Percentiles rank a stretch among this genome's conserved stretches.
These are phyloP conservation scores for Pelobates fuscus DNA, from an alignment of 2,113 vertebrate species.

Conservation along the genomic window DNA sequence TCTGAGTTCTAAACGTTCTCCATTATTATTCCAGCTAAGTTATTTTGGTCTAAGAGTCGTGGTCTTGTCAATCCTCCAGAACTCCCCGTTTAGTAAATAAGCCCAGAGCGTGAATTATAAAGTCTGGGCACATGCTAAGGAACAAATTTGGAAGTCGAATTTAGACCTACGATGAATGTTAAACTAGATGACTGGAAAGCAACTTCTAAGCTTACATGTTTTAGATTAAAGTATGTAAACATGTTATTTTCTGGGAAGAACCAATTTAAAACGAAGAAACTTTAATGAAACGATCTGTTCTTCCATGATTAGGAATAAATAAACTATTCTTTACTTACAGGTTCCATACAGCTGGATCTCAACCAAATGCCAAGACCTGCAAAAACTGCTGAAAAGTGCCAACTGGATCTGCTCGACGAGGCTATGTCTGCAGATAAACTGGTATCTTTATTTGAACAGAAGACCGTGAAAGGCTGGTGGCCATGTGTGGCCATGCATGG, in stretches of 20 bases:
- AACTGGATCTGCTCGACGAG: slow-evolving; percentile 72
- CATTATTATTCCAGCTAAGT: too few relatives aligned
- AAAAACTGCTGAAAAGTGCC: slow-evolving; percentile 86
- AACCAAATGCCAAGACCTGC: slow-evolving; percentile 88
- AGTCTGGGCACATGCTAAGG: too few relatives aligned
- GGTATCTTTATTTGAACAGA: slow-evolving; percentile 95
- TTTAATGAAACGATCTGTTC: background rate
- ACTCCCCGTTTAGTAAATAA: too few relatives aligned
- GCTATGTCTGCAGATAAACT: slow-evolving; percentile 54
- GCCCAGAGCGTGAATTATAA: too few relatives aligned
- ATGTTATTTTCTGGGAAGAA: background rate
- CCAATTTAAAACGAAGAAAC: background rate
- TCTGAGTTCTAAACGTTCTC: too few relatives aligned
- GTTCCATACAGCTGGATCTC: slow-evolving; percentile 89
- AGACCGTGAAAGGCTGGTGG: slow-evolving; percentile 94
- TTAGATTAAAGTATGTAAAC: background rate
- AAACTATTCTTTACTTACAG: slow-evolving; percentile 57
- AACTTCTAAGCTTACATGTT: background rate
- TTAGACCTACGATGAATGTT: too few relatives aligned
- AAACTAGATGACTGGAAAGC: too few relatives aligned
- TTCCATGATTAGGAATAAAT: background rate
- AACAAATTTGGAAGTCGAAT: too few relatives aligned
- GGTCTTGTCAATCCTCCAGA: too few relatives aligned
- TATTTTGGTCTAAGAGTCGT: too few relatives aligned
- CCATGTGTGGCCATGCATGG: slow-evolving; percentile 76